Base-by-base conservation (phyloP, 2,888 invertebrate species). In the Drosophila crucigera region DNA sequence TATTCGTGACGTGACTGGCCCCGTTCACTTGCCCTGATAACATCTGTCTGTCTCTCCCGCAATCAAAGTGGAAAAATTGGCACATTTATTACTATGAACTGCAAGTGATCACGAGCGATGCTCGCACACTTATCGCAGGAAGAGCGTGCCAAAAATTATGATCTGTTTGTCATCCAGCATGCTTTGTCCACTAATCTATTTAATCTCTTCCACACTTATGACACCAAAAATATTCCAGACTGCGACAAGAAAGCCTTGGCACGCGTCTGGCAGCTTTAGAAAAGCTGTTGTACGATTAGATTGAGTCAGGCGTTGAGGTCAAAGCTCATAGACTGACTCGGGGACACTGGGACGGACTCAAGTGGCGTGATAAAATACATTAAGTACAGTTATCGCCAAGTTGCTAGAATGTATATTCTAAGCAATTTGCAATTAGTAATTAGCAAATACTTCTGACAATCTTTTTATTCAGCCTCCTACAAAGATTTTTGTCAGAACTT, bases 321-420 rank as follows among this genome's bases (percentile, higher is more conserved):
- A 67, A 69, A 41, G 5, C 10, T n/a, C 50, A 66, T 62, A 73
- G 53, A 31, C 31, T 56, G 63, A 78, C 75, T 76, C 14, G 25
- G 47, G 10, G 16, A 41, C n/a, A 39, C 14, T 16, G 39, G 30
- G 11, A 71, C 43, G 49, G 62, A 75, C 66, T 70, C 62, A 68
- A 55, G 76, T 84, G 88, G 88, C 84, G 89, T 86, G 84, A 89
- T 85, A 72, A 83, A 73, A 25, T 47, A 25, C 16, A 47, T 25
- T 25, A 9, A 16, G 65, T 72, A 72, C 72, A 72, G 72, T 72
- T 58, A 39, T 7, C 47, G n/a, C 30, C n/a, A 0, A 35, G 25
- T 28, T 31, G 30, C 30, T 30, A 55, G 52, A 28, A 28, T 39
- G 10, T 14, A 10, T 47, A 47, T 47, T 47, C 25, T 10, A 47